A percentile compares a stretch with the other conserved stretches of the same genome.
Evolutionary conservation across 2,797 vertebrate genomes (phyloP).

Genomic region (Linurgus olivaceus): DNA sequence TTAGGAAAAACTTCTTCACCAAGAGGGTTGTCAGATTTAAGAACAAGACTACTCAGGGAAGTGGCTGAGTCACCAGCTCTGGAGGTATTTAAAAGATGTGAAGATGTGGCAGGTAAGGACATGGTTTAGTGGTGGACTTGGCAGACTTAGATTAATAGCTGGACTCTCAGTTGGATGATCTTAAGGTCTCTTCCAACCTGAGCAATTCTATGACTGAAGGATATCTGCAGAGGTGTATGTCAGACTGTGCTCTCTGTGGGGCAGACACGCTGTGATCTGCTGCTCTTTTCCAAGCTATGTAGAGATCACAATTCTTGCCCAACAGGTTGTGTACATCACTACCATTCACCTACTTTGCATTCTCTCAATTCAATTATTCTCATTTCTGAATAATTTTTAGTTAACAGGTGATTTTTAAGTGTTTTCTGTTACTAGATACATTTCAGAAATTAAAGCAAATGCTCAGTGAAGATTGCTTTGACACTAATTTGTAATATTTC

Average conservation of each 20-base stretch:
- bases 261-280: rapidly evolving
- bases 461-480: background rate
- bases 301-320: background rate
- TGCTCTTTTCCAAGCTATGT: background rate
- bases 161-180: background rate
- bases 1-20: background rate
- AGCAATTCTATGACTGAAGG: background rate
- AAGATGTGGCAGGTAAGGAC: background rate
- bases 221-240: background rate
- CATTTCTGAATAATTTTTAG: background rate
- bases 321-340: background rate
- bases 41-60: background rate
- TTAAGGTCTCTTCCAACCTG: background rate
- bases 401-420: background rate
- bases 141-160: background rate
- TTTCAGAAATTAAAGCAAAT: background rate
- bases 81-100: background rate
- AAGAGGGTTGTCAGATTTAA: background rate
- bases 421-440: background rate
- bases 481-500: background rate
- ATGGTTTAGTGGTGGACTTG: background rate
- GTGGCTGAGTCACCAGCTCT: background rate
- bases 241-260: background rate
- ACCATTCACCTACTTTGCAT: background rate
- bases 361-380: background rate